Evolutionary conservation across 2,797 vertebrate genomes (phyloP), one percentile per base, ranked within the genome.

Genomic region (Corythornis leucogaster): DNA sequence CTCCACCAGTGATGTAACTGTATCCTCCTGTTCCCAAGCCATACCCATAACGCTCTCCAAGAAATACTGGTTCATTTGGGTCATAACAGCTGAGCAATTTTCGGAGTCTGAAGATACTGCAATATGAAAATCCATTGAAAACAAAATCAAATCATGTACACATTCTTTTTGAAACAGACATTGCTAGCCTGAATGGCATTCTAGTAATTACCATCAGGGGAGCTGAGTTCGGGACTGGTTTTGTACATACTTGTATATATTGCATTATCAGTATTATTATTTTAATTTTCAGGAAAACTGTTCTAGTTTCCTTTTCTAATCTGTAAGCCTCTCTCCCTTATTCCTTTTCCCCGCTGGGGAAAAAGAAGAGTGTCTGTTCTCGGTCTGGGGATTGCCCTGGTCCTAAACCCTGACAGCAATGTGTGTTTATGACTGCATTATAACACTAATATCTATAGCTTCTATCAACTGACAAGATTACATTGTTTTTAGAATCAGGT

Each of bases 1-100:
- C 99, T 58, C 99, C 99, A 42, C 99, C 99, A 3, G 99, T 99
- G 98, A 99, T 97, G 75, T 99, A 99, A 97, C 99, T 99, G 96
- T 99, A 99, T 92, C 99, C 99, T 19, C 99, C 99, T 73, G 99
- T 98, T 94, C 98, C 98, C 92, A 99, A 97, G 82, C 99, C 99
- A 0, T 99, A 99, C 89, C 99, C 99, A 0, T 99, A 99, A 50
- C 99, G 98, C 93, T 99, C 99, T 84, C 99, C 99, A 30, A 99
- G 98, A 94, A 98, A 98, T 79, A 99, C 97, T 0, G 99, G 96
- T 61, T 99, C 98, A 8, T 93, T 96, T 50, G 98, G 95, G 84
- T 98, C 93, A 55, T 99, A 99, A 93, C 99, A 99, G 97, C 99
- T 99, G 90, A 99, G 98, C 96, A 99, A 75, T 80, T 95, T 98